These are phyloP conservation scores for western clawed frog (Xenopus tropicalis) DNA, from an alignment of 2,113 vertebrate species.

Conservation along the genomic window DNA sequence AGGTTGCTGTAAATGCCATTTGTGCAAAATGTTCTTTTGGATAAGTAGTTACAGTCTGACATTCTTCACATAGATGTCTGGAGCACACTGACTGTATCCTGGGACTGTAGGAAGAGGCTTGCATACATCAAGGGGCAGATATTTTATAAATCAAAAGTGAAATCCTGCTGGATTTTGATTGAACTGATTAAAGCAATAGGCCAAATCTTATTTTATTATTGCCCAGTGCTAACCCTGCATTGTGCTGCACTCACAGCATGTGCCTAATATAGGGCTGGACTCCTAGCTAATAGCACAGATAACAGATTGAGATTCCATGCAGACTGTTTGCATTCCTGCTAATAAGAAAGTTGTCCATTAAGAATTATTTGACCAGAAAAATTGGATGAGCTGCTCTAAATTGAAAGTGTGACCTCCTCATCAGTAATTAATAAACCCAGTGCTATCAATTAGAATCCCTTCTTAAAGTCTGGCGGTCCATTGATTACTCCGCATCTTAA, in stretches of 20 bases:
- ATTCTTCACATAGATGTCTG: not conserved
- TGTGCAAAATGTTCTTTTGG: not conserved
- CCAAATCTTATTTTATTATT: too few relatives aligned
- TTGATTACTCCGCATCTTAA: conserved; percentile 14
- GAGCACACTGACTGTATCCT: not conserved
- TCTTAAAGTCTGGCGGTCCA: not conserved
- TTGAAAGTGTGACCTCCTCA: not conserved
- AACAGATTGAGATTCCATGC: not conserved
- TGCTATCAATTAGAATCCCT: conserved; percentile 10
- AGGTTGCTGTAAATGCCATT: not conserved
- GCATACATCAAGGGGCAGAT: not conserved
- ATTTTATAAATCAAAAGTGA: too few relatives aligned
- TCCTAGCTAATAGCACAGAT: not conserved
- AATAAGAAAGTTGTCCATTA: not conserved
- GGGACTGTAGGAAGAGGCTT: not conserved
- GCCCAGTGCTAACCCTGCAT: not conserved
- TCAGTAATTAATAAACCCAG: conserved; percentile 5
- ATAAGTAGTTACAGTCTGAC: not conserved
- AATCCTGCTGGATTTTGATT: too few relatives aligned
- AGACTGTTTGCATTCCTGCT: not conserved
- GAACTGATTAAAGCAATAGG: too few relatives aligned
- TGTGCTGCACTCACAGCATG: not conserved
- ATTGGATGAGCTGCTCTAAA: not conserved
- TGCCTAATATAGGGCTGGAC: not conserved
- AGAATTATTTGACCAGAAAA: not conserved